phyloP scores from a whole-genome alignment of 1,140 invertebrate genomes.

The Dolichoris vasculosae region DNA sequence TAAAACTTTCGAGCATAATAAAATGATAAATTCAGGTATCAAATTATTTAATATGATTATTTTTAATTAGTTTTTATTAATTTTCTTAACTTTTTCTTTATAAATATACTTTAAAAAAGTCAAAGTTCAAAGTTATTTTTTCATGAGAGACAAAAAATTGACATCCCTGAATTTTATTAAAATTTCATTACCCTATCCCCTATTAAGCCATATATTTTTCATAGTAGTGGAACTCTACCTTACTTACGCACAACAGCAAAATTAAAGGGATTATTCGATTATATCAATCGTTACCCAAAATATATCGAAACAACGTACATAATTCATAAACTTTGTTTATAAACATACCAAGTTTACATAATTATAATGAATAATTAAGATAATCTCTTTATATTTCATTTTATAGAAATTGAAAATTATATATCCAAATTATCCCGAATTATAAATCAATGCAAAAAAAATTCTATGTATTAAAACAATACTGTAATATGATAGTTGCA shows the following conservation, averaged over 20 bases:
- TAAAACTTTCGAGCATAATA: no score
- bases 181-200: not conserved
- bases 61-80: not conserved
- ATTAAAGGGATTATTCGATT: not conserved
- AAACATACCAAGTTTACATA: not conserved
- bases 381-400: slow-evolving; percentile 8
- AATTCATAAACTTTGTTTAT: not conserved
- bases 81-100: not conserved
- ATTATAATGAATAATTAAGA: not conserved
- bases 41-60: no score
- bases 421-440: not conserved
- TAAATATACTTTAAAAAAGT: not conserved
- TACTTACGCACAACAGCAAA: not conserved
- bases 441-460: not conserved
- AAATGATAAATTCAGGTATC: no score
- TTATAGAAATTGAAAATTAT: slow-evolving; percentile 12
- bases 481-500: not conserved
- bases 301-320: not conserved
- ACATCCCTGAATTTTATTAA: not conserved
- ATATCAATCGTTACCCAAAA: not conserved
- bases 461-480: not conserved
- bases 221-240: not conserved
- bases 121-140: not conserved
- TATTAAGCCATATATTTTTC: not conserved
- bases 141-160: not conserved